Conservation (phyloP, 2,113 vertebrate genomes). For the Oryctolagus cuniculus region mOryCun1.1 NC_091438.1:47893501-47894000, state of each 20-base stretch:
- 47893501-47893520: constrained; percentile 33
- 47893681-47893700: not conserved
- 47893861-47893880: not conserved
- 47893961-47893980: constrained; percentile 27
- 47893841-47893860: constrained; percentile 4
- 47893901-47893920: not conserved
- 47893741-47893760: not conserved
- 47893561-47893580: constrained; percentile 33
- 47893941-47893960: constrained; percentile 5
- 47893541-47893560: not conserved
- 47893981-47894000: not conserved
- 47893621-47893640: not conserved
- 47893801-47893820: not conserved
- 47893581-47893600: constrained; percentile 21
- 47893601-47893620: not conserved
- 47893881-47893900: not conserved
- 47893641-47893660: constrained; percentile 13
- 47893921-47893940: not conserved
- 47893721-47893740: not conserved
- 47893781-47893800: not conserved
- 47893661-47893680: constrained; percentile 13
- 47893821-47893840: not conserved
- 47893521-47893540: not conserved
- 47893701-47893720: not conserved
- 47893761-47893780: constrained; percentile 18